These are phyloP conservation scores for Stramonita haemastoma DNA, from an alignment of 2,888 invertebrate genomes.

Conservation along the genomic window DNA sequence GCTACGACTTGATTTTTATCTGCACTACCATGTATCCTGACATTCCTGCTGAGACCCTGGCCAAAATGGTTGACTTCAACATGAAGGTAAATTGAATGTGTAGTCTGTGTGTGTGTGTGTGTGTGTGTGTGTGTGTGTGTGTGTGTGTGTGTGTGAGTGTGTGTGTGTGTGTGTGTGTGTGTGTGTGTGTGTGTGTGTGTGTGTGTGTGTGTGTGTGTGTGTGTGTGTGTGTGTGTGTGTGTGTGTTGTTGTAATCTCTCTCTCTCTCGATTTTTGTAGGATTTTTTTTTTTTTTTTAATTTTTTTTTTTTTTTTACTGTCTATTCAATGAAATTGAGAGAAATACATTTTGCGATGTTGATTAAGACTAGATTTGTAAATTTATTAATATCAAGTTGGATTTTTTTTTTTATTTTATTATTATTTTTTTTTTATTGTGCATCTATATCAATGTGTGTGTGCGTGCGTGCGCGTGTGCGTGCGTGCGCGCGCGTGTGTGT, in stretches of 20 bases:
- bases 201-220: neutral
- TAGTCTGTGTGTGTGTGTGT: slow-evolving; percentile 8
- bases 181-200: neutral
- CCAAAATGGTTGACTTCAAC: slow-evolving; percentile 89
- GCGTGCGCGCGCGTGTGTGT: neutral
- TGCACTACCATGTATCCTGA: slow-evolving; percentile 83
- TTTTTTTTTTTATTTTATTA: no score
- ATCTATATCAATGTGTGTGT: no score
- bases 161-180: neutral
- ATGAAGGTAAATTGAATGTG: slow-evolving; percentile 77
- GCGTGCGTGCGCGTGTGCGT: neutral
- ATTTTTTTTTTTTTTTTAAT: no score
- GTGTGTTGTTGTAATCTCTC: no score
- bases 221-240: neutral
- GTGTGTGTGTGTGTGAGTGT: neutral
- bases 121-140: neutral
- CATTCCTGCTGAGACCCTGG: slow-evolving; percentile 82
- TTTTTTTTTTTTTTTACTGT: no score
- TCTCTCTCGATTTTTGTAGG: no score
- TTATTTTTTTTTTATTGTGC: no score
- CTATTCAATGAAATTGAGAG: no score
- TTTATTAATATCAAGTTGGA: no score
- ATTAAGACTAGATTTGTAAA: no score
- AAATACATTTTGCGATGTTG: no score
- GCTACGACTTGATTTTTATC: slow-evolving; percentile 84